Evolutionary conservation across 2,113 vertebrate species (phyloP).

Genomic region (Holacanthus passer): DNA sequence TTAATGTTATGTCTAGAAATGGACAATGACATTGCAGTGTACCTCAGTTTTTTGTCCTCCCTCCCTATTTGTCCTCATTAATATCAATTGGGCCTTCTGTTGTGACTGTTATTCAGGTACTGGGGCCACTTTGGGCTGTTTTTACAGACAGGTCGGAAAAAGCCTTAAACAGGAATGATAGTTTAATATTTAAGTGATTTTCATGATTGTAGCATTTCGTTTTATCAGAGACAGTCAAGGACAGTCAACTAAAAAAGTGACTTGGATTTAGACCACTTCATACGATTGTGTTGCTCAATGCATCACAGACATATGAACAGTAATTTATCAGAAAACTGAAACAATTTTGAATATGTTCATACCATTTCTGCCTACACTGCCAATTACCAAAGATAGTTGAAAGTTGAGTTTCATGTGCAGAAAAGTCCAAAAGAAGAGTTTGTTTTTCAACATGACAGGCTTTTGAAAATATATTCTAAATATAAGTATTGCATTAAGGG

Average conservation of each 20-base stretch:
- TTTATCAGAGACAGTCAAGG: background rate
- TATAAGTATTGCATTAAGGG: background rate
- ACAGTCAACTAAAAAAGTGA: background rate
- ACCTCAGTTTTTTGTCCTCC: constrained; percentile 20
- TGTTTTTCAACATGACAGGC: background rate
- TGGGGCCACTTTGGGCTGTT: background rate
- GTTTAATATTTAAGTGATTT: background rate
- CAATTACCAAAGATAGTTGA: constrained; percentile 14
- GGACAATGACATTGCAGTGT: background rate
- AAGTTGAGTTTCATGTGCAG: too few relatives aligned
- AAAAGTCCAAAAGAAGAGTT: too few relatives aligned
- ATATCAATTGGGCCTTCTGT: constrained; percentile 31
- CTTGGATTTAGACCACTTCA: background rate
- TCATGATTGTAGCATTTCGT: background rate
- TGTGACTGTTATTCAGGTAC: constrained; percentile 30
- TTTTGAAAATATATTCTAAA: background rate
- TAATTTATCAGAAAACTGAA: background rate
- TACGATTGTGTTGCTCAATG: background rate
- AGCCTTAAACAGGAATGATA: constrained; percentile 21
- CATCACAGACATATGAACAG: background rate
- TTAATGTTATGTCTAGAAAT: background rate
- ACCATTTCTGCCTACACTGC: background rate
- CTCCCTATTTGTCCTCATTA: constrained; percentile 17
- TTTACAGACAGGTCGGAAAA: constrained; percentile 9
- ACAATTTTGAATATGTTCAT: background rate